Evolutionary conservation across 1,140 invertebrate genomes (phyloP).

Genomic region (Teleogryllus occipitalis): DNA sequence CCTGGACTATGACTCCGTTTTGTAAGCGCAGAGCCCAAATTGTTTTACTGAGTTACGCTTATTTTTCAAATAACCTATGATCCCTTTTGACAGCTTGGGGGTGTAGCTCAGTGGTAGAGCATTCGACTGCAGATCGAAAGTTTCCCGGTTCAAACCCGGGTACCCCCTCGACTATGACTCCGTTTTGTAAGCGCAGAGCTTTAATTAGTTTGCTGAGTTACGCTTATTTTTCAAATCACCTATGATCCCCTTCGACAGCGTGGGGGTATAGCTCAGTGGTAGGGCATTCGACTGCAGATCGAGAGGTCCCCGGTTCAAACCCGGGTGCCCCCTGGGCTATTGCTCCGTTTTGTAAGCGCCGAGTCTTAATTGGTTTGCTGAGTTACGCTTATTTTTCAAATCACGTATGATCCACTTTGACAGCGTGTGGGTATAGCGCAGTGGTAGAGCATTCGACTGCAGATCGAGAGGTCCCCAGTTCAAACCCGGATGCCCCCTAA

Average conservation of each 20-base stretch:
- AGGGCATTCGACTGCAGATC: constrained; percentile 91
- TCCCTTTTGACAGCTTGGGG: no score
- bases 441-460: constrained; percentile 89
- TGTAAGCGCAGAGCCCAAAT: no score
- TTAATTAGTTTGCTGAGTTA: background rate
- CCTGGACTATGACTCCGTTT: no score
- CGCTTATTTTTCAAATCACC: background rate
- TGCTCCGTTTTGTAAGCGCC: no score
- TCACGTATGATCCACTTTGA: no score
- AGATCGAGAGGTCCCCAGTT: constrained; percentile 91
- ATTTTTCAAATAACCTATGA: no score
- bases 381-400: no score
- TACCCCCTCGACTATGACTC: constrained; percentile 49
- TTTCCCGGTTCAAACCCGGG: constrained; percentile 79
- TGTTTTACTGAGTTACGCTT: no score
- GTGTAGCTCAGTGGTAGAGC: constrained; percentile 89
- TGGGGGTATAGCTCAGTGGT: constrained; percentile 78
- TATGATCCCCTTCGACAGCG: background rate
- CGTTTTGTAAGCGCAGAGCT: no score
- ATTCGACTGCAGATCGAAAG: constrained; percentile 91
- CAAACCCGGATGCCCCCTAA: constrained; percentile 69
- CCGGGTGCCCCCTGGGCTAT: no score
- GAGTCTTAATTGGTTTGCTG: no score
- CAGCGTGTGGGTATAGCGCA: constrained; percentile 62
- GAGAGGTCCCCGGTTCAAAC: no score